These are phyloP conservation scores for Epinotia demarniana DNA, from an alignment of 2,888 invertebrate species.

Conservation along the genomic window DNA sequence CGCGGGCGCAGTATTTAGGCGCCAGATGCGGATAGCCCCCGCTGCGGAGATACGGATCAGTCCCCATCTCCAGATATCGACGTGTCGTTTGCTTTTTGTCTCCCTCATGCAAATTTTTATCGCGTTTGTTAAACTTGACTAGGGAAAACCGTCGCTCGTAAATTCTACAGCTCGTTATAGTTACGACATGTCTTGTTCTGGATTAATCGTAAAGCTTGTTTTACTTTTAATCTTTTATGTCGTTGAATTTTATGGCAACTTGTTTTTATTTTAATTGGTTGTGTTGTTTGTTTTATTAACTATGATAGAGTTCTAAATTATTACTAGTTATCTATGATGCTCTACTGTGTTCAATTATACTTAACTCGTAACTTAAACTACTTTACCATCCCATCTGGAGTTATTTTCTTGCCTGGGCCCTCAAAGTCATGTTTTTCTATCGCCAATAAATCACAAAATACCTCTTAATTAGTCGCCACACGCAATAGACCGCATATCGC, in stretches of 20 bases:
- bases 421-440: slow-evolving; percentile 16
- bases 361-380: no score
- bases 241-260: not conserved
- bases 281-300: slow-evolving; percentile 2
- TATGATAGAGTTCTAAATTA: not conserved
- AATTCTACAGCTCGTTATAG: slow-evolving; percentile 23
- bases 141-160: slow-evolving; percentile 20
- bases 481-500: slow-evolving; percentile 58
- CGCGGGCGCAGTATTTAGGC: slow-evolving; percentile 73
- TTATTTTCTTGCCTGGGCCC: not conserved
- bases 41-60: slow-evolving; percentile 45
- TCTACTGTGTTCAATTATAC: no score
- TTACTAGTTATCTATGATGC: not conserved
- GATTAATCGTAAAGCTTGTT: slow-evolving; percentile 20
- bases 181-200: slow-evolving; percentile 25
- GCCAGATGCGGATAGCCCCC: slow-evolving; percentile 72
- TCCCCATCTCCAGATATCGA: slow-evolving; percentile 26
- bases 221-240: slow-evolving; percentile 6
- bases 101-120: slow-evolving; percentile 39
- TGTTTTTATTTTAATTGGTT: slow-evolving; percentile 6
- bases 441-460: slow-evolving; percentile 57
- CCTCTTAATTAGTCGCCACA: slow-evolving; percentile 69
- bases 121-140: slow-evolving; percentile 25
- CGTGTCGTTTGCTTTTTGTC: slow-evolving; percentile 42
- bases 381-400: not conserved